Evolutionary conservation across 2,888 invertebrate species (phyloP), one percentile per base, ranked within the genome.

Genomic region (Chorisops tibialis): DNA sequence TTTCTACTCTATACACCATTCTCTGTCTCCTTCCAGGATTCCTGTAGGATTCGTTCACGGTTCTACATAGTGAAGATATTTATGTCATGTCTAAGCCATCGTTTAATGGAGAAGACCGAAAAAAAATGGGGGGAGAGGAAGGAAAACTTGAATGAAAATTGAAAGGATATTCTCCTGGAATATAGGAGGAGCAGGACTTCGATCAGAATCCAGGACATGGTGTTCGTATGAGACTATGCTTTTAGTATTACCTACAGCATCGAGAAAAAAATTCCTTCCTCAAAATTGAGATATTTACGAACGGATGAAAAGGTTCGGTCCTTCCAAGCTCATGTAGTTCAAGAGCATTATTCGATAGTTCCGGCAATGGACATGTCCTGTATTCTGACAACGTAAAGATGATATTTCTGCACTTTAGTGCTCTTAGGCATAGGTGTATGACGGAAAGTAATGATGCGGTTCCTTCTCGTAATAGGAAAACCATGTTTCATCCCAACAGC

Each of bases 401-500:
- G 54, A 21, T 54, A 30, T 19, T 45, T 45, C 19, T 30, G 56
- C 45, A 18, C 35, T 56, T 56, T 43, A 45, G 56, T 52, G n/a
- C 52, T 18, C 9, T 37, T n/a, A n/a, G 24, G 54, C 21, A 14
- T 21, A 11, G 30, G 30, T 14, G n/a, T n/a, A 41, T 18, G 56
- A 56, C 39, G 18, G 30, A 56, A 56, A 43, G 19, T 56, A 45
- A 56, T 56, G 56, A 35, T 7, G 9, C 45, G 45, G 43, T 45
- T 56, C 56, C 43, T 56, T 30, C 24, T 24, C 43, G 56, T 56
- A 56, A 56, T 56, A 56, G 56, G 45, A 56, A 45, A 56, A 56
- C 43, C 56, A 45, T 56, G 56, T 56, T 18, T 16, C 43, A 35
- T 11, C 45, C 35, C 19, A 16, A 43, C 12, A 45, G 30, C 30